Evolutionary conservation across 1,140 invertebrate genomes (phyloP).

Genomic region (Diachasmimorpha longicaudata): DNA sequence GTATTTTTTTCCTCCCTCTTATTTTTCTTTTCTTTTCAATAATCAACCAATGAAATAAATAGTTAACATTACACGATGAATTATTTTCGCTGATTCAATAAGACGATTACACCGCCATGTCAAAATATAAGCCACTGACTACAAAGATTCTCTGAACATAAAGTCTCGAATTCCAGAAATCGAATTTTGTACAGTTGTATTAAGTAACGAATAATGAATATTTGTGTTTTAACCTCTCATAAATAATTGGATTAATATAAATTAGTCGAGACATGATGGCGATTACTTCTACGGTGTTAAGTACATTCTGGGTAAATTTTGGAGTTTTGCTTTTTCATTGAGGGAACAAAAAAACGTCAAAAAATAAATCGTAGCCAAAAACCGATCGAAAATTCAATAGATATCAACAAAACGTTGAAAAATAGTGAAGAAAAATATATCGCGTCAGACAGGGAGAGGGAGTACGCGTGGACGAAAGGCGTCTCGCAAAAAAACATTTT

Average conservation of each 20-base stretch:
- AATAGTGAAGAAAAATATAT: too few relatives aligned
- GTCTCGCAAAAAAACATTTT: too few relatives aligned
- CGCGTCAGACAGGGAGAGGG: too few relatives aligned
- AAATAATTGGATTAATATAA: constrained; percentile 36
- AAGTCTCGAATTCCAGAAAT: constrained; percentile 16
- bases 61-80: not conserved
- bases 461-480: too few relatives aligned
- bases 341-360: not conserved
- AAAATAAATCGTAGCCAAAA: not conserved
- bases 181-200: constrained; percentile 33
- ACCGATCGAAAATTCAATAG: too few relatives aligned
- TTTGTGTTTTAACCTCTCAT: constrained; percentile 21
- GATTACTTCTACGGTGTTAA: constrained; percentile 24
- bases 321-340: not conserved
- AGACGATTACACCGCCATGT: constrained; percentile 9
- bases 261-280: constrained; percentile 30
- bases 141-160: constrained; percentile 14
- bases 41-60: not conserved
- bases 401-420: not conserved
- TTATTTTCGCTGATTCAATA: not conserved
- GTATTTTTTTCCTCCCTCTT: not conserved
- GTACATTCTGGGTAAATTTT: constrained; percentile 23
- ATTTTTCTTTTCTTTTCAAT: not conserved
- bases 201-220: constrained; percentile 31
- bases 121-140: not conserved